phyloP scores from a whole-genome alignment of 2,113 vertebrate species.

The Sinocyclocheilus anshuiensis region DNA sequence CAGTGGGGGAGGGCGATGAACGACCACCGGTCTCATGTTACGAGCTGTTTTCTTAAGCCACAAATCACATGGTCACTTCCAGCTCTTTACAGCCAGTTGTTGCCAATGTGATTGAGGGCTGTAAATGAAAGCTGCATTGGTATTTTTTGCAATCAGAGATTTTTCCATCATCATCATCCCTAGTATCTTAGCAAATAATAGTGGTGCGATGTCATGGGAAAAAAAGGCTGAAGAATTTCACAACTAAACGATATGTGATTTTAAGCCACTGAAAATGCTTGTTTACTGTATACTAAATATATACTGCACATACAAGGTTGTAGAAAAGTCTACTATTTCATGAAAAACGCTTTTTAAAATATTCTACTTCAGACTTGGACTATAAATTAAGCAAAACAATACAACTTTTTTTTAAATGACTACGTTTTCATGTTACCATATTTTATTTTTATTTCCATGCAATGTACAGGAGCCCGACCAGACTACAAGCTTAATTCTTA shows the following conservation, averaged over 20 bases:
- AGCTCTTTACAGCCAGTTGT: conserved; percentile 57
- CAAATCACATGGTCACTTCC: conserved; percentile 63
- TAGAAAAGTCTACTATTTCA: background rate
- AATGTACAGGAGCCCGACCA: background rate
- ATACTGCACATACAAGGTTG: background rate
- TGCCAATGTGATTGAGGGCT: conserved; percentile 26
- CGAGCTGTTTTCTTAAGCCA: conserved; percentile 68
- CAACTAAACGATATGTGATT: background rate
- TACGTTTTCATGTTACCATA: background rate
- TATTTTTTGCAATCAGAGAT: conserved; percentile 9
- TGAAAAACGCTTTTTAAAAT: background rate
- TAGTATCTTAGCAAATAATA: background rate
- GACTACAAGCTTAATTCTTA: background rate
- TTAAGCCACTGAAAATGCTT: background rate
- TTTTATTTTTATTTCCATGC: background rate
- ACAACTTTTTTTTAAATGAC: background rate
- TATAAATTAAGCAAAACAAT: background rate
- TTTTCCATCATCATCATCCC: background rate
- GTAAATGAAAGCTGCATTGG: conserved; percentile 5
- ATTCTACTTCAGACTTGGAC: background rate
- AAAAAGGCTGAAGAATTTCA: conserved; percentile 13
- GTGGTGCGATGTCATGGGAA: background rate
- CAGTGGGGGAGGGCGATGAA: conserved; percentile 59
- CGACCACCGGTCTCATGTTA: conserved; percentile 62
- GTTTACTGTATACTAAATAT: background rate